A percentile compares a stretch with the other conserved stretches of the same genome.
Conservation (phyloP, 2,888 invertebrate genomes). For the Onchidella celtica region DNA sequence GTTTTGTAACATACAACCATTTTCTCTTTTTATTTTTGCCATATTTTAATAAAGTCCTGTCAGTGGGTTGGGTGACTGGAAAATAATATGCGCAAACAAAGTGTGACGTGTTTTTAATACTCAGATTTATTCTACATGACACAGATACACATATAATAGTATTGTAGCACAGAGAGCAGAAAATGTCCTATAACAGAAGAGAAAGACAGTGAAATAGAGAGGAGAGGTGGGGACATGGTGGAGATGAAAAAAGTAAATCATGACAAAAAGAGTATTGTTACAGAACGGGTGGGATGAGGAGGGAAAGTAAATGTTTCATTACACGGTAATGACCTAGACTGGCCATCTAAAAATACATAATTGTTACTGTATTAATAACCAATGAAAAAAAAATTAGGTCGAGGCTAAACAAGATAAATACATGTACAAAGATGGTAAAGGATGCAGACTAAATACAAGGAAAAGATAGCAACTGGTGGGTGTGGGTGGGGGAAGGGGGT, state of each 20-base stretch:
- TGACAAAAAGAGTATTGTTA: background rate
- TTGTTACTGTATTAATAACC: background rate
- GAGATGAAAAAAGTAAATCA: conserved; percentile 22
- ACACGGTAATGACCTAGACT: background rate
- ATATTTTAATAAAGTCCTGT: too few relatives aligned
- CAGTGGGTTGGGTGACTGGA: too few relatives aligned
- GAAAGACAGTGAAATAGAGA: background rate
- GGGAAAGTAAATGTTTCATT: background rate
- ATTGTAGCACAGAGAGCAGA: background rate
- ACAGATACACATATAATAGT: background rate
- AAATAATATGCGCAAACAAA: too few relatives aligned
- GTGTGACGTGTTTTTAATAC: background rate
- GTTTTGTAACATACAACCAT: too few relatives aligned
- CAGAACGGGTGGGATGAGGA: background rate
- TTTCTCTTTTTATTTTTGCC: background rate
- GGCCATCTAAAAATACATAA: background rate
- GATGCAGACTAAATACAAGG: too few relatives aligned
- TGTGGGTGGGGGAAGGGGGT: too few relatives aligned
- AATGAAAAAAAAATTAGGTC: background rate
- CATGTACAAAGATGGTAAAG: too few relatives aligned
- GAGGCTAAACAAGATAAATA: background rate
- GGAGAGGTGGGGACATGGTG: conserved; percentile 16
- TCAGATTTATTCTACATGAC: background rate
- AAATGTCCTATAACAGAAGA: background rate
- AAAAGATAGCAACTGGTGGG: too few relatives aligned